phyloP scores from a whole-genome alignment of 2,113 vertebrate genomes.

The Zapornia atra region DNA sequence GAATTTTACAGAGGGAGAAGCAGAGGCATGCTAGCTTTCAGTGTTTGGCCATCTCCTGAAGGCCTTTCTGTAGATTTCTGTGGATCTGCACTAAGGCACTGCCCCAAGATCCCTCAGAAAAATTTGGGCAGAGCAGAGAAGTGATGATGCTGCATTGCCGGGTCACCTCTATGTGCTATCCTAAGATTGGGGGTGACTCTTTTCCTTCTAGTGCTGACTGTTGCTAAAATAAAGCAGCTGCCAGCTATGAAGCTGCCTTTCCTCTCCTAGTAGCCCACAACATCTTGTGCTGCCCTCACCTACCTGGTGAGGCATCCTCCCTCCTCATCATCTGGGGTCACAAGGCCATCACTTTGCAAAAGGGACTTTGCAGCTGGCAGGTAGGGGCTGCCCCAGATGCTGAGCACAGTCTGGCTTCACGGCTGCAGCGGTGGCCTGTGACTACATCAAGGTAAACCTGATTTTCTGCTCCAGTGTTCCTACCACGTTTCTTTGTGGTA shows the following conservation, averaged over 20 bases:
- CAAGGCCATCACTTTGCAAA: rapidly evolving
- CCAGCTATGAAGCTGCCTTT: not conserved
- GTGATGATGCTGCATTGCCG: not conserved
- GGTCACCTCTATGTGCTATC: not conserved
- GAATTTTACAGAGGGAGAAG: not conserved
- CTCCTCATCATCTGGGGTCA: not conserved
- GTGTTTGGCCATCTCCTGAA: not conserved
- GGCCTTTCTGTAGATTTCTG: not conserved
- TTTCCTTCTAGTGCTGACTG: not conserved
- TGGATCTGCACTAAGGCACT: not conserved
- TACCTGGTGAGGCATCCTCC: not conserved
- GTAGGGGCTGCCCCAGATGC: not conserved
- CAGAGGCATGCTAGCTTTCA: not conserved
- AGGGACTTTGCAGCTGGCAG: not conserved
- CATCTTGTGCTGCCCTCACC: not conserved
- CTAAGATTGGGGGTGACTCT: not conserved
- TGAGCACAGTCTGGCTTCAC: not conserved
- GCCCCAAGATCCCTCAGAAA: not conserved
- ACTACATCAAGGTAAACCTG: not conserved
- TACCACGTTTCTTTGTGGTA: not conserved
- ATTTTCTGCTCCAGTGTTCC: not conserved
- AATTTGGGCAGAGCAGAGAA: not conserved
- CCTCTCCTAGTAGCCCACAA: not conserved
- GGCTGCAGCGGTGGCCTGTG: not conserved
- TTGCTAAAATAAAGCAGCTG: not conserved